Base-by-base conservation (phyloP, 1,140 invertebrate genomes). In the Musca domestica region DNA sequence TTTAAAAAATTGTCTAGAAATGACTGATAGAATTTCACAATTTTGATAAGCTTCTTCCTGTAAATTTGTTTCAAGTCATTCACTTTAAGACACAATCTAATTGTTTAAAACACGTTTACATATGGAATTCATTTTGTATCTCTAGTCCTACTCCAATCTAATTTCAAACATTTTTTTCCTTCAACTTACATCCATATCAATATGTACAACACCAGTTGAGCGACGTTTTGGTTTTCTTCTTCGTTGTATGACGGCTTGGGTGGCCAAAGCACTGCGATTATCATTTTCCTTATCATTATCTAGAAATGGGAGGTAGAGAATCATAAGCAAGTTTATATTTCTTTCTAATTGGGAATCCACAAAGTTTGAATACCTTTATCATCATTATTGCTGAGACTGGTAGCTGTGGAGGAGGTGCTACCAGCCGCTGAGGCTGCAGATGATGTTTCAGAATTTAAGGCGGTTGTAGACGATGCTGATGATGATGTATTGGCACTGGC, bases 151-250 rank as follows among this genome's bases (percentile, higher is more conserved):
- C n/a, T n/a, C n/a, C n/a, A n/a, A n/a, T n/a, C n/a, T n/a, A n/a
- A n/a, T n/a, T n/a, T n/a, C n/a, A n/a, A n/a, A n/a, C n/a, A n/a
- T n/a, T n/a, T n/a, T n/a, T n/a, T n/a, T n/a, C n/a, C n/a, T 30
- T 30, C 30, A 77, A 88, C 90, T 90, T 83, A 94, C 92, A 75
- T 94, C 92, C 86, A 92, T 89, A 76, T 94, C 92, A 70, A 94
- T 88, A 73, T 92, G 88, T 47, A 93, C 92, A 30, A 95, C 92
- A 66, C 94, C 94, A 22, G 94, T 96, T 23, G 93, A 96, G 76
- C 94, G 86, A 78, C 94, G 87, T 82, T 95, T 95, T 48, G 92
- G 92, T 79, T 92, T 85, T 77, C 92, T 86, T 74, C 92, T 85
- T 82, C 93, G 88, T 73, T 91, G 90, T 74, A 92, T 92, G 67